Conservation (phyloP, 2,797 vertebrate genomes). For the Philypnodon macrostomus region DNA sequence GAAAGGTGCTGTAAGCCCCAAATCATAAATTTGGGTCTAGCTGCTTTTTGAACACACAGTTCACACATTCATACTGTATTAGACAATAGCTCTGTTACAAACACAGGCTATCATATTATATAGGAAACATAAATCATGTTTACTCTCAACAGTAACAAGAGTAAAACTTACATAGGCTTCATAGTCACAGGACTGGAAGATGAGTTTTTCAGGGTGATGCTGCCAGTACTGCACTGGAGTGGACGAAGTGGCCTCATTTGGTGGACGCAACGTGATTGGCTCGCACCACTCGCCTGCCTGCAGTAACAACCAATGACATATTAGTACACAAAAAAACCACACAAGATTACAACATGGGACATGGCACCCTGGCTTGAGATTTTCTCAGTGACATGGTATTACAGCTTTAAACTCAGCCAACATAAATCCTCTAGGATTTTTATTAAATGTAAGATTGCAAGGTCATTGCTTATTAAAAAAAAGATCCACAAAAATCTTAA, state of each 20-base stretch:
- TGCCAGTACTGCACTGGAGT: conserved; percentile 99
- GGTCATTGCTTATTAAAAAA: conserved; percentile 1
- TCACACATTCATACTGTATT: too few relatives aligned
- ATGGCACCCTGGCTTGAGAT: conserved; percentile 9
- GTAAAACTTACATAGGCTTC: conserved; percentile 94
- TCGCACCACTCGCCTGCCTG: conserved; percentile 99
- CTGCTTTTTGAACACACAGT: too few relatives aligned
- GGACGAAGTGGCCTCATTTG: conserved; percentile 96
- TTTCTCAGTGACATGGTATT: conserved; percentile 23
- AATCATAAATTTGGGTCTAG: too few relatives aligned
- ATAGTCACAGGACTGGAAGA: conserved; percentile 99
- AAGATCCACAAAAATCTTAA: conserved; percentile 11
- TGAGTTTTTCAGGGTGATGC: conserved; percentile 98
- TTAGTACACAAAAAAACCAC: conserved; percentile 29
- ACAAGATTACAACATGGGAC: conserved; percentile 19
- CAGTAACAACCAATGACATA: conserved; percentile 43
- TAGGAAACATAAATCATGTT: neutral
- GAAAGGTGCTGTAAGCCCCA: too few relatives aligned
- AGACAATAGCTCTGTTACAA: too few relatives aligned
- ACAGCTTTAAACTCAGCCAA: too few relatives aligned
- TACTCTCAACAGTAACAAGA: neutral
- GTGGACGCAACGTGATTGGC: conserved; percentile 94
- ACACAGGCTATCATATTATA: conserved; percentile 1
- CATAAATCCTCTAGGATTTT: too few relatives aligned
- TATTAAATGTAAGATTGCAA: conserved; percentile 7